Base-by-base conservation (phyloP, 1,140 invertebrate genomes). In the Micrasema minimum region DNA sequence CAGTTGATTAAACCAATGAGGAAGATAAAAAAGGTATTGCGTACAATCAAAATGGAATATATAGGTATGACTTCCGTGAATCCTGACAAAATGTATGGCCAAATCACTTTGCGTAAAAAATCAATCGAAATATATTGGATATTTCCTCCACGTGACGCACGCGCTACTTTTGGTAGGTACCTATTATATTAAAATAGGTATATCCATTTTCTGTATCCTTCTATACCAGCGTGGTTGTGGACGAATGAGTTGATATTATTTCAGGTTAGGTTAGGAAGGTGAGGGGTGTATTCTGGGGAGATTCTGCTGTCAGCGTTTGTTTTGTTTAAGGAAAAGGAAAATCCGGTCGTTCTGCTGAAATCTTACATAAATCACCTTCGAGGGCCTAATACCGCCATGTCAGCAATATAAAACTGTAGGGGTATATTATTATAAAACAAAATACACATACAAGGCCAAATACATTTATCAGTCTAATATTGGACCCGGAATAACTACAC, bases 321-420 rank as follows among this genome's bases (percentile, higher is more conserved):
- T 72, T 72, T 67, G 70, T 65, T 65, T 46, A 26, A 68, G 57
- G 69, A 46, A 69, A 64, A 68, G 72, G 72, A 74, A 74, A 74
- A 75, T 72, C 73, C 73, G 73, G 65, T 23, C 73, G 65, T 66
- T 75, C 66, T 66, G 66, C 69, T 66, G 73, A 72, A 75, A 75
- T 69, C 71, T 66, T 66, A 37, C 69, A 72, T 75, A 75, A 75
- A 75, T 75, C 73, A 71, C 73, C 66, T 68, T 74, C 72, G 68
- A 74, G 65, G 41, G 16, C 38, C 61, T 38, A 31, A n/a, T 31
- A 7, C 26, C 3, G 26, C 26, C 26, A 31, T 31, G 26, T 31
- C 26, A 31, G 26, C 26, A 31, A 31, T 31, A 31, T 31, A 31
- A 31, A 31, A 7, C 2, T 2, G 26, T 2, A 31, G 26, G n/a